Base-by-base conservation (phyloP, 2,888 invertebrate species). In the Bombylius major region DNA sequence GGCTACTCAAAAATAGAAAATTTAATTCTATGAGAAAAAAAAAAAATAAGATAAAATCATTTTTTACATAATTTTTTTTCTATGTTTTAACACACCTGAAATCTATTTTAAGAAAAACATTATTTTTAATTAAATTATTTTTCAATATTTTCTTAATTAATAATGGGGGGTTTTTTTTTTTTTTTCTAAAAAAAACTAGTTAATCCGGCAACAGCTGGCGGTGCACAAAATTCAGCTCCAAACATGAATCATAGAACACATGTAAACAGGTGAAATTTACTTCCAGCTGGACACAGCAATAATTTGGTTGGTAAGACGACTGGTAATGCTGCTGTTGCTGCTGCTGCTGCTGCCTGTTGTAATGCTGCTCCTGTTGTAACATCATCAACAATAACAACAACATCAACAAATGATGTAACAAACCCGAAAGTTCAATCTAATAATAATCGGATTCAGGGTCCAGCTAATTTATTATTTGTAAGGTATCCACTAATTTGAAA, bases 221-320 rank as follows among this genome's bases (percentile, higher is more conserved):
- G 69, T 48, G 64, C 71, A 32, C 52, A 52, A 31, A 57, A 55
- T 50, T 53, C 56, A 53, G 49, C 58, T 42, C 47, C 55, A 56
- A 72, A 68, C 65, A 68, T 70, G 47, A 72, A 68, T 65, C 72
- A 72, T 65, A 72, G 72, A 56, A 71, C 68, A 50, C 72, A 72
- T 60, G 72, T 72, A 65, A 72, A 72, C 58, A 72, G 73, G 72
- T 72, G 72, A 72, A 72, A 72, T 67, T 67, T 68, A 65, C 65
- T 69, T 62, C 64, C 62, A 59, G 62, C 64, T 62, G 66, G 63
- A 64, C 64, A 65, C 60, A 58, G 58, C 58, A 58, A 55, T 36
- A 51, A 44, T 55, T 50, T 51, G 47, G 36, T n/a, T 49, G 53
- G 53, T 32, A 53, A 53, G 32, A 51, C 53, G 12, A 46, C 52